Evolutionary conservation across 2,797 vertebrate genomes (phyloP), one percentile per base, ranked within the genome.

Genomic region (Hephaestus fuliginosus): DNA sequence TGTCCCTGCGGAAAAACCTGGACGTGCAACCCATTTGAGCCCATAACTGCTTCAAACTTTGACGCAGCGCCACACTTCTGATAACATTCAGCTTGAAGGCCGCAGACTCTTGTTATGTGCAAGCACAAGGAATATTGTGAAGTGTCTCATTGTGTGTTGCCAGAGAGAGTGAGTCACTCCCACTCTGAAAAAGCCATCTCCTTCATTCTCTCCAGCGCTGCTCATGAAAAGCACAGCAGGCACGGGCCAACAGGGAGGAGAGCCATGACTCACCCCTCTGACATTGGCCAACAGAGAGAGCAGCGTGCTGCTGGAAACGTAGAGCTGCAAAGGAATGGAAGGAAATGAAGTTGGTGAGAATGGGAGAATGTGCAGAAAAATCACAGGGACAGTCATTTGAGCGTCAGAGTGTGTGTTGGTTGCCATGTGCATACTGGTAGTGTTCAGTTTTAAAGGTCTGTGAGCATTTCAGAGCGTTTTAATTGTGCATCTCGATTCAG

Each of bases 181-280:
- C 62, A 53, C 70, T 82, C 74, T 79, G 74, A 81, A 89, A 90
- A 90, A 86, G 74, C 66, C 80, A 60, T 84, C 81, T 82, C 85
- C 85, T 76, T 79, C 76, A 22, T 86, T 86, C 72, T 89, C 82
- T 82, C 72, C 79, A 68, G 70, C 72, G 2, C 62, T 15, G 62
- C 81, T 91, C 65, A 80, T 90, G 90, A 93, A 91, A 93, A 90
- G 85, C 92, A 76, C 85, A 88, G 90, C 86, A 71, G 86, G 90
- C 81, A 6, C 64, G 80, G 79, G 79, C 82, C 84, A 87, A 92
- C 72, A 73, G 85, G 88, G 89, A 92, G 84, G 83, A 84, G 85
- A 85, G 88, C 81, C 70, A 74, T 93, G 91, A 95, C 90, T 94
- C 92, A 92, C 82, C 76, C 78, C 77, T 83, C 87, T 90, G 87